phyloP scores from a whole-genome alignment of 2,888 invertebrate species.

The Gandaritis pyraliata region DNA sequence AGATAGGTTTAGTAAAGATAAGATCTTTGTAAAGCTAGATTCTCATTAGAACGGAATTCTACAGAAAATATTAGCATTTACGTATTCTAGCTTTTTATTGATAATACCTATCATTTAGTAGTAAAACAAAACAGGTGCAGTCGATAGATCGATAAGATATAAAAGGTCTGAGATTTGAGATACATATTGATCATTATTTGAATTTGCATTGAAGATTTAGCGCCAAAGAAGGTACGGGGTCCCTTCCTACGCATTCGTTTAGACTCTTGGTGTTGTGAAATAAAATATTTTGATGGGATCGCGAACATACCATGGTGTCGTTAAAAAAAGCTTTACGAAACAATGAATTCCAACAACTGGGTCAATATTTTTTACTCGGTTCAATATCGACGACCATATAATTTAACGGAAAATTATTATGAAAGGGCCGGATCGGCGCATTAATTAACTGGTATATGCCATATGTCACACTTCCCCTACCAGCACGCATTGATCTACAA shows the following conservation, averaged over 20 bases:
- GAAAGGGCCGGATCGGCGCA: slow-evolving; percentile 53
- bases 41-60: slow-evolving; percentile 3
- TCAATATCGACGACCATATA: slow-evolving; percentile 39
- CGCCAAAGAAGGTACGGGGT: too few relatives aligned
- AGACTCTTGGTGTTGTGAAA: neutral
- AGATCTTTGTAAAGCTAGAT: slow-evolving; percentile 14
- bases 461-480: slow-evolving; percentile 74
- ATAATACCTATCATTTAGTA: neutral
- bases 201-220: too few relatives aligned
- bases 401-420: slow-evolving; percentile 55
- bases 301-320: slow-evolving; percentile 6
- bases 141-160: too few relatives aligned
- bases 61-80: neutral
- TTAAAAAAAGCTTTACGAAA: slow-evolving; percentile 24
- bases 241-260: too few relatives aligned
- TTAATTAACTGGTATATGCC: slow-evolving; percentile 73
- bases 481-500: slow-evolving; percentile 66
- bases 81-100: neutral
- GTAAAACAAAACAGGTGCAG: neutral
- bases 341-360: slow-evolving; percentile 35
- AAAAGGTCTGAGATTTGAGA: too few relatives aligned
- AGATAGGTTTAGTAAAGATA: slow-evolving; percentile 17
- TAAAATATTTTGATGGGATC: neutral
- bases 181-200: too few relatives aligned
- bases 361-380: slow-evolving; percentile 37